These are phyloP conservation scores for Villa cingulata DNA, from an alignment of 2,888 invertebrate species.

Conservation along the genomic window DNA sequence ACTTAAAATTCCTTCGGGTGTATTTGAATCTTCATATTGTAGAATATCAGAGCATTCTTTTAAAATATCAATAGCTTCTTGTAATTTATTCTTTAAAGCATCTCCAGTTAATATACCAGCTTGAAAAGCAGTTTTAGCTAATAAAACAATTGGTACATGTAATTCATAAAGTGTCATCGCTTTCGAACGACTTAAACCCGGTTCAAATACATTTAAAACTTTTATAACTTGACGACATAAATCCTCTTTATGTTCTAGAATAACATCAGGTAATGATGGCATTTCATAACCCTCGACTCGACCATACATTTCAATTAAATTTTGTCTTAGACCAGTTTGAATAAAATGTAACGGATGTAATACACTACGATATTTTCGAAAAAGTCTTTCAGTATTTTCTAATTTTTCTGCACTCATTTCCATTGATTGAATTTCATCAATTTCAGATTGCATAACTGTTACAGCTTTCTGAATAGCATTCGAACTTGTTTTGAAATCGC, in stretches of 20 bases:
- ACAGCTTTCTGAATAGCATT: slow-evolving; percentile 48
- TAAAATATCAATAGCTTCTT: slow-evolving; percentile 49
- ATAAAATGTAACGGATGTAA: slow-evolving; percentile 67
- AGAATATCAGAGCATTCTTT: slow-evolving; percentile 53
- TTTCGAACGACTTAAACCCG: slow-evolving; percentile 63
- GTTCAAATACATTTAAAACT: slow-evolving; percentile 58
- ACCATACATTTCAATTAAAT: slow-evolving; percentile 65
- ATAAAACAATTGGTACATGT: slow-evolving; percentile 59
- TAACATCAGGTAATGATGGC: slow-evolving; percentile 56
- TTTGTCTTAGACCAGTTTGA: slow-evolving; percentile 50
- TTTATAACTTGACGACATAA: slow-evolving; percentile 54
- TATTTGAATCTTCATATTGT: slow-evolving; percentile 44
- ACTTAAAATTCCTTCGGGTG: slow-evolving; percentile 31
- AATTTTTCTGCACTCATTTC: slow-evolving; percentile 46
- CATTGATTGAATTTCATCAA: slow-evolving; percentile 47
- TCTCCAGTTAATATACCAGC: slow-evolving; percentile 44
- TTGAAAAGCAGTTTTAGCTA: slow-evolving; percentile 52
- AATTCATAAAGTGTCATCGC: slow-evolving; percentile 69
- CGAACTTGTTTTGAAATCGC: slow-evolving; percentile 48
- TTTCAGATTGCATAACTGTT: slow-evolving; percentile 50
- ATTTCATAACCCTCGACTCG: slow-evolving; percentile 55
- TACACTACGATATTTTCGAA: slow-evolving; percentile 50
- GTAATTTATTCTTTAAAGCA: slow-evolving; percentile 46
- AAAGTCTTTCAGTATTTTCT: slow-evolving; percentile 48
- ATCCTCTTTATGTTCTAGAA: slow-evolving; percentile 61